Percentiles rank a stretch among this genome's conserved stretches.
Conservation (phyloP, 2,888 invertebrate genomes). For the Noctua pronuba region DNA sequence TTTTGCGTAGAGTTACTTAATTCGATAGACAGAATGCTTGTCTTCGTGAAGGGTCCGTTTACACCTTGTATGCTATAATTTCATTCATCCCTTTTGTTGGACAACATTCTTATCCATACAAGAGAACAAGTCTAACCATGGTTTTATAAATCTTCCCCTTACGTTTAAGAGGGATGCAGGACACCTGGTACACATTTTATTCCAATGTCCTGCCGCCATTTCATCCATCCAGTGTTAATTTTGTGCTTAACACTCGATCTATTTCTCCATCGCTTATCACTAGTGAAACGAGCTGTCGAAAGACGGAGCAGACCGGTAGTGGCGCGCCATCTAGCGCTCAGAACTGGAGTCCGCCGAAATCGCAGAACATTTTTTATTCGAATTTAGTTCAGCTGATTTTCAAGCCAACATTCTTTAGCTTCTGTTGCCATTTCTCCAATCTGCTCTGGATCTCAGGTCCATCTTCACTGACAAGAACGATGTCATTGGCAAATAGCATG, state of each 20-base stretch:
- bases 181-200: neutral
- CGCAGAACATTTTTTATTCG: neutral
- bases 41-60: too few relatives aligned
- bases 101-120: neutral
- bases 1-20: too few relatives aligned
- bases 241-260: neutral
- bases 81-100: neutral
- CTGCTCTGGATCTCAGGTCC: neutral
- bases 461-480: neutral
- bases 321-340: neutral
- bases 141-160: neutral
- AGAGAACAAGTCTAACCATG: too few relatives aligned
- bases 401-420: neutral
- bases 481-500: neutral
- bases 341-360: neutral
- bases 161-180: neutral
- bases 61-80: neutral
- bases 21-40: too few relatives aligned
- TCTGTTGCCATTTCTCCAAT: neutral
- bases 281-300: neutral
- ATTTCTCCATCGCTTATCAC: neutral
- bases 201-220: neutral
- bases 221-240: neutral
- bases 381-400: neutral
- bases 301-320: neutral